Base-by-base conservation (phyloP, 2,888 invertebrate genomes). In the Hydrotaea cyrtoneurina region DNA sequence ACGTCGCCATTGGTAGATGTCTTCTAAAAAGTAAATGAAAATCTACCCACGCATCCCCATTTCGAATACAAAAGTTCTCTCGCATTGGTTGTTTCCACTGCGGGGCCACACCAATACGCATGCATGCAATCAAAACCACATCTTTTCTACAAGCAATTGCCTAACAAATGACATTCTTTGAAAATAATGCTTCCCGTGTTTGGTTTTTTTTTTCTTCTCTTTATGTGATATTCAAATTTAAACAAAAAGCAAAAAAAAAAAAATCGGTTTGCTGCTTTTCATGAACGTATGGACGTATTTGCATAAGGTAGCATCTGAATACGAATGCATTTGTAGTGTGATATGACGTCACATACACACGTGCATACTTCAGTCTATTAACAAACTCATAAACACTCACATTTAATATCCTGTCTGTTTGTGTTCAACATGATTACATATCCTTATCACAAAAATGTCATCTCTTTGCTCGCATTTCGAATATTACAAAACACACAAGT, bases 361-460 rank as follows among this genome's bases (percentile, higher is more conserved):
- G 7, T 50, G n/a, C 50, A 10, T 73, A 15, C 2, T 57, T 57
- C 59, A 66, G 11, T 78, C 17, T 53, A 78, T 82, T 55, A 75
- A 78, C 69, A 78, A 59, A 82, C 43, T 75, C 75, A 75, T 78
- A 82, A 78, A 78, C 43, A 62, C 62, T 82, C 69, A 62, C 43
- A 78, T 78, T 75, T 71, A 74, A 64, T 72, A 82, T 59, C 66
- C 72, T 31, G 21, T 81, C 69, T 72, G 59, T 82, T 75, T 78
- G 39, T 76, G 72, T 81, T 79, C 73, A 81, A 39, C 74, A 80
- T 82, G 86, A 84, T 84, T 86, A 74, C 82, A 82, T 80, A 76
- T 80, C 50, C 84, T 80, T 86, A 86, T 84, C 86, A 72, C 31
- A 75, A 72, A 75, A 82, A 82, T 86, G 82, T 75, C 86, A 86